These are phyloP conservation scores for Dromiciops gliroides DNA, from an alignment of 2,113 vertebrate species.

Conservation along the genomic window DNA sequence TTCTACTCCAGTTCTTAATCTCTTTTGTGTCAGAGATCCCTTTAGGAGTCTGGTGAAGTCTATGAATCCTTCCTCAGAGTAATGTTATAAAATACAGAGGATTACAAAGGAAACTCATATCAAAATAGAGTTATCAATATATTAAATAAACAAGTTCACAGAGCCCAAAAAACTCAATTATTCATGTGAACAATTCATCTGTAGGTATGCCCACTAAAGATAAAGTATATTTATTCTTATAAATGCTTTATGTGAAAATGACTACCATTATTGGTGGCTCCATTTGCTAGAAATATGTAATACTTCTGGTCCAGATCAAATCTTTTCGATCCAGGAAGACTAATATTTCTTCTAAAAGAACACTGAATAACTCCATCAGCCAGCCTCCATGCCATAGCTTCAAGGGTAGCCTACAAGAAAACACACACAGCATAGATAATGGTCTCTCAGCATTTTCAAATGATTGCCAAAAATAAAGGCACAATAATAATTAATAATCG, in stretches of 20 bases:
- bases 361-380: slow-evolving; percentile 88
- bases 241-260: background rate
- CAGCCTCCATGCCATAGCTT: slow-evolving; percentile 86
- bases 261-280: slow-evolving; percentile 84
- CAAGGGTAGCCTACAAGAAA: slow-evolving; percentile 83
- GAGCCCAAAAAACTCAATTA: slow-evolving; percentile 20
- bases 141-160: background rate
- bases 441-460: slow-evolving; percentile 17
- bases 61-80: background rate
- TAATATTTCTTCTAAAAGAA: slow-evolving; percentile 87
- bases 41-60: background rate
- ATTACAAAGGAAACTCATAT: background rate
- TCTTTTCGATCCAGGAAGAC: slow-evolving; percentile 79
- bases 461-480: slow-evolving; percentile 32
- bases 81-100: background rate
- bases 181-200: background rate
- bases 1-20: background rate
- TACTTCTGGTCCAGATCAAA: slow-evolving; percentile 87
- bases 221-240: too few relatives aligned
- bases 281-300: slow-evolving; percentile 91
- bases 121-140: background rate
- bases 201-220: background rate
- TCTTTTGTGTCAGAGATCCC: background rate
- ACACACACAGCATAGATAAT: slow-evolving; percentile 34
- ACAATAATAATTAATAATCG: background rate